Conservation (phyloP, 1,140 invertebrate genomes). For the Tachypleus tridentatus region DNA sequence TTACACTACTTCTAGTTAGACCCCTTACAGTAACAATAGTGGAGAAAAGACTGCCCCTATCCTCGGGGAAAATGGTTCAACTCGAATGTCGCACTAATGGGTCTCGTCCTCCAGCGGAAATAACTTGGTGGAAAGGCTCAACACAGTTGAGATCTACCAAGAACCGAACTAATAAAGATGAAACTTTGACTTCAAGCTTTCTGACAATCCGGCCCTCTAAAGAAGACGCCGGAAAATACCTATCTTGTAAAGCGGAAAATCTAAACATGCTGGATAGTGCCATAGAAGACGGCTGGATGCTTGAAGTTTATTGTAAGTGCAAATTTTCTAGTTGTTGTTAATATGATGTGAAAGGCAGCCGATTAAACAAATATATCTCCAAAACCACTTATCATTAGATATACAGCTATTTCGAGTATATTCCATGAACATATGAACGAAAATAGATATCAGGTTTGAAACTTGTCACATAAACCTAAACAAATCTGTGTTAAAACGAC, state of each 20-base stretch:
- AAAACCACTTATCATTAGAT: no score
- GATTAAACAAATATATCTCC: no score
- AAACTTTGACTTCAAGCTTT: constrained; percentile 42
- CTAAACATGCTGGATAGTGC: constrained; percentile 39
- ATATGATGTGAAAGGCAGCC: no score
- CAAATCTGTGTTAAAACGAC: no score
- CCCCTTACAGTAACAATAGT: constrained; percentile 67
- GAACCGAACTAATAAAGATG: constrained; percentile 48
- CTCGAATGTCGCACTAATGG: constrained; percentile 69
- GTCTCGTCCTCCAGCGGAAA: constrained; percentile 63
- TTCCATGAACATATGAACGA: no score
- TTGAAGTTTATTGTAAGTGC: constrained; percentile 46
- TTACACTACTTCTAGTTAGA: constrained; percentile 48
- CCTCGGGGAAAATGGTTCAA: constrained; percentile 65
- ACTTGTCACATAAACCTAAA: no score
- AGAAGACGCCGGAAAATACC: constrained; percentile 22
- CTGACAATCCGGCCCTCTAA: constrained; percentile 20
- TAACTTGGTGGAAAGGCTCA: constrained; percentile 67
- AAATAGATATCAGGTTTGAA: no score
- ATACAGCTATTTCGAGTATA: no score
- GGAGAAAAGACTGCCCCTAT: constrained; percentile 60
- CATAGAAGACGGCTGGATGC: constrained; percentile 55
- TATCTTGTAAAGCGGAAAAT: constrained; percentile 27
- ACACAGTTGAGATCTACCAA: constrained; percentile 48
- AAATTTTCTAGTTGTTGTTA: no score